A percentile compares a stretch with the other conserved stretches of the same genome.
These are phyloP conservation scores for Lumbricus terrestris DNA, from an alignment of 2,888 invertebrate genomes.

Conservation along the genomic window DNA sequence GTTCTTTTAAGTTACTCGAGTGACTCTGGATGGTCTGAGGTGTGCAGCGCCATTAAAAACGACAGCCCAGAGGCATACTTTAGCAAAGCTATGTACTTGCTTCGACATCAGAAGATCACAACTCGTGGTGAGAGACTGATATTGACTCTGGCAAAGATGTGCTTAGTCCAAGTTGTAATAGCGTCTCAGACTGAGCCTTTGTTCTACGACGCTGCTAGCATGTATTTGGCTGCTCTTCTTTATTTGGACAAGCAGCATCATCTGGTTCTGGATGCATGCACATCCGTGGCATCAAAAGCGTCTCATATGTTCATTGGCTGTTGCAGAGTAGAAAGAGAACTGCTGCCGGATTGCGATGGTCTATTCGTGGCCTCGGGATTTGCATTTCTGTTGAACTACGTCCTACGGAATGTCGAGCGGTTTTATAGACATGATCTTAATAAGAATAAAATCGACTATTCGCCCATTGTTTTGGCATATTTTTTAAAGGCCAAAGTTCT, in stretches of 20 bases:
- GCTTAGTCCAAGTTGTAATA: not conserved
- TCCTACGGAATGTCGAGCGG: not conserved
- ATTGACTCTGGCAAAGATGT: not conserved
- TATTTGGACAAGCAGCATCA: not conserved
- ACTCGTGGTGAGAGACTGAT: not conserved
- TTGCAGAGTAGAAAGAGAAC: not conserved
- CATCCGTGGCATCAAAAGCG: not conserved
- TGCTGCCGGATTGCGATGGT: not conserved
- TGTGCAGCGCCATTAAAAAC: not conserved
- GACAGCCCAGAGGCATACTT: not conserved
- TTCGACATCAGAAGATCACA: not conserved
- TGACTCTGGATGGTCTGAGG: not conserved
- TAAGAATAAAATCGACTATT: not conserved
- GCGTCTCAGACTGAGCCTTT: not conserved
- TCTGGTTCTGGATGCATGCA: not conserved
- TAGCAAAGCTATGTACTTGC: no score
- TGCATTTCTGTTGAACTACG: not conserved
- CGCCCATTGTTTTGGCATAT: not conserved
- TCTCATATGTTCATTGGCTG: not conserved
- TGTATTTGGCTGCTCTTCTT: not conserved
- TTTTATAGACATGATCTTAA: not conserved
- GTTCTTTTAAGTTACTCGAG: not conserved
- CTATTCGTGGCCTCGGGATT: not conserved
- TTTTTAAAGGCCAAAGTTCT: not conserved
- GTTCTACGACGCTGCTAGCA: not conserved